These are phyloP conservation scores for Caenorhabditis sp. DNA, from an alignment of 2,888 invertebrate species.

Conservation along the genomic window DNA sequence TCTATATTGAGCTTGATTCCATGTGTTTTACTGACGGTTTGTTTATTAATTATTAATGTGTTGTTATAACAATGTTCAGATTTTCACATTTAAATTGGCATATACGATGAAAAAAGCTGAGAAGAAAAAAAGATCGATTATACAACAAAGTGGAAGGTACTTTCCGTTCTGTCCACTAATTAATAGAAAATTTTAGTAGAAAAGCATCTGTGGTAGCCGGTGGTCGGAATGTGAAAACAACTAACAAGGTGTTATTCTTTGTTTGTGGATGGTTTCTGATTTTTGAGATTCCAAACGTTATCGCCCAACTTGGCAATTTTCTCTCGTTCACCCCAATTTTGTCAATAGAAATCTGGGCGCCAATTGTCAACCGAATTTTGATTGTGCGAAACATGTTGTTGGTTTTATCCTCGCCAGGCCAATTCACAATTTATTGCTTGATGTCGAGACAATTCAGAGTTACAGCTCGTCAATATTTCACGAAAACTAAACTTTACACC, in stretches of 20 bases:
- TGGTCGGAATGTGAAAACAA: slow-evolving; percentile 58
- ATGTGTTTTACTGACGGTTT: not conserved
- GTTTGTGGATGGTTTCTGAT: slow-evolving; percentile 61
- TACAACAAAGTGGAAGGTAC: not conserved
- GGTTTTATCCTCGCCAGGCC: slow-evolving; percentile 84
- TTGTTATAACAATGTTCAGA: slow-evolving; percentile 19
- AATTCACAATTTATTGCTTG: slow-evolving; percentile 92
- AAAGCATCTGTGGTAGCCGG: slow-evolving; percentile 3
- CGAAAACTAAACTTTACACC: slow-evolving; percentile 56
- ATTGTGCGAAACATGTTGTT: slow-evolving; percentile 88
- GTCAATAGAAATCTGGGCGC: not conserved
- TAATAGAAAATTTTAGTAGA: not conserved
- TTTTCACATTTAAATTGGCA: slow-evolving; percentile 87
- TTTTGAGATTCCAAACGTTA: slow-evolving; percentile 45
- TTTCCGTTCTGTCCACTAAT: not conserved
- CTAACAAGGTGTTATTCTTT: slow-evolving; percentile 59
- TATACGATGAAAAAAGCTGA: slow-evolving; percentile 84
- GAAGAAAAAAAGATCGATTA: slow-evolving; percentile 74
- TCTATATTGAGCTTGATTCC: not conserved
- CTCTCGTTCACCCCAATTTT: not conserved
- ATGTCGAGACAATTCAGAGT: slow-evolving; percentile 93
- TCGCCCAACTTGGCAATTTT: not conserved
- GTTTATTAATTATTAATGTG: not conserved
- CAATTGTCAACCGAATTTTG: not conserved
- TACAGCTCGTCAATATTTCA: slow-evolving; percentile 84